Evolutionary conservation across 2,888 invertebrate genomes (phyloP), one percentile per base, ranked within the genome.

Genomic region (Drosophila yooni): DNA sequence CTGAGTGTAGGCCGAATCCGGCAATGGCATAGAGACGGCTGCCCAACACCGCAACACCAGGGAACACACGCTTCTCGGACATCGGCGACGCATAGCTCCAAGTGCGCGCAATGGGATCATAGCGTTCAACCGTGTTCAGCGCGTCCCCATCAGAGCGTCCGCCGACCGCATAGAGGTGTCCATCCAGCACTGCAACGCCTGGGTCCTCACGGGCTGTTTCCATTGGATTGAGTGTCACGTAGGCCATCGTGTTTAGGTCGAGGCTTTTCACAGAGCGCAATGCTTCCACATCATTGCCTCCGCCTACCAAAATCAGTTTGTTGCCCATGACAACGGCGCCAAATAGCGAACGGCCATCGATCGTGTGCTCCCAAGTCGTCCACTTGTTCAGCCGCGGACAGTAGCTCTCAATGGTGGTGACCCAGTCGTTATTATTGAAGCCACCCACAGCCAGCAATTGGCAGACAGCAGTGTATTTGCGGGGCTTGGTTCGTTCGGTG

Each of bases 1-100:
- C 97, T 40, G 97, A 97, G 83, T 96, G 95, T 76, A 98, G 95
- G 97, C 98, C 98, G 62, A 98, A 95, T 0, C 98, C 98, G 52
- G 98, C 98, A 53, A 98, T 97, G 5, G 97, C 98, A 94, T 97
- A 98, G 74, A 99, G 94, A 83, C 97, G 96, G 38, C 94, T 96
- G 83, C 96, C 96, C 59, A 98, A 94, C 54, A 97, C 97, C 65
- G 97, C 97, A 43, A 98, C 97, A 38, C 98, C 98, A 73, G 97
- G 98, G 25, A 98, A 98, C 82, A 92, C 92, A 57, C 98, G 95
- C 91, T 97, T 96, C 69, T 96, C 96, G 70, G 96, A 95, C 98
- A 98, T 98, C 3, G 98, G 96, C 6, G 97, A 96, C 70, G 98
- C 97, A 90, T 96, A 97, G 81, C 96, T 97, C 98, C 98, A 98